Evolutionary conservation across 2,113 vertebrate genomes (phyloP), one percentile per base, ranked within the genome.

Genomic region (Rhagologus leucostigma): DNA sequence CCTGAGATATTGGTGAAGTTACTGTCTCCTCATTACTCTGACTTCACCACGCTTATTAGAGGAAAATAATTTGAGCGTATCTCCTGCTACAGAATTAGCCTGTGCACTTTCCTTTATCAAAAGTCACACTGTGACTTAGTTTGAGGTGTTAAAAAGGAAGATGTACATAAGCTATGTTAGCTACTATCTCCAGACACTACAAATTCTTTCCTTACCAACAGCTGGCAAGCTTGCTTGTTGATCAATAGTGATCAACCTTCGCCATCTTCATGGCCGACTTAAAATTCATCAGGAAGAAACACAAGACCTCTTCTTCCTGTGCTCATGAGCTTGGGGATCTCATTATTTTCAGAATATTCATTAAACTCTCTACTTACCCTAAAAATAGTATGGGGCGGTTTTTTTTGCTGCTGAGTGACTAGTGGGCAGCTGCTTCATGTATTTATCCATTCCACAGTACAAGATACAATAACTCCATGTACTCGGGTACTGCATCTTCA

Each of bases 311-410:
- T 27, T 88, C 87, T 56, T 22, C 24, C 60, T 57, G 49, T 56
- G 39, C 56, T 93, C 4, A 7, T 33, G 82, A 96, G 75, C 84
- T 90, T 79, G 39, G 67, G 67, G 63, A 92, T 33, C 60, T 95
- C 60, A 59, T 95, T 95, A 74, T 84, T 90, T 90, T 70, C 80
- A 89, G 76, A 86, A 91, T 89, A 92, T 91, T 92, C 86, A 95
- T 71, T 78, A 91, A 75, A 76, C 32, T 82, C 47, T 82, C 56
- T 52, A 76, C 30, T 85, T 89, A 62, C 16, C 84, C 89, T 67
- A 77, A 94, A 90, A 95, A 88, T 85, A 93, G 35, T 73, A 46
- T 24, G 12, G 13, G 2, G 1, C 63, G 68, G 1, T 27, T 49
- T 42, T 9, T 56, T 55, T 69, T 63, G 4, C 37, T 35, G 33